Base-by-base conservation (phyloP, 2,888 invertebrate genomes). In the Tridacna crocea region DNA sequence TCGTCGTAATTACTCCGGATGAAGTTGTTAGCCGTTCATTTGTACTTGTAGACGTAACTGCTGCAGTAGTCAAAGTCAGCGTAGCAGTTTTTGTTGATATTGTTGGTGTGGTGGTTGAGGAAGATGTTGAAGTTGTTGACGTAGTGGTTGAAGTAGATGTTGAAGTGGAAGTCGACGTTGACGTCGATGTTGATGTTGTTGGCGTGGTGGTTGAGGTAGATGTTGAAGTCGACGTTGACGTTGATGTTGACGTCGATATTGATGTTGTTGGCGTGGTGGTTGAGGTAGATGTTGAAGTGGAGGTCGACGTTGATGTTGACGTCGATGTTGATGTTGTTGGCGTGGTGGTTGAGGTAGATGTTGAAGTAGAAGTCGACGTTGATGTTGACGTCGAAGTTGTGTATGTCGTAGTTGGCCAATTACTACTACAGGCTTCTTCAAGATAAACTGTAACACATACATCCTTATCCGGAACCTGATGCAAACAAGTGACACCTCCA, bases 321-420 rank as follows among this genome's bases (percentile, higher is more conserved):
- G 70, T 22, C 51, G 24, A 17, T 13, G 26, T 15, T 0, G 48
- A 22, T 24, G 70, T 51, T 11, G 70, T 47, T 15, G 70, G 12
- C 12, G 70, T 51, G 0, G 70, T 22, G 8, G 70, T 22, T 24
- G 70, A 24, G 0, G 51, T 70, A 22, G 24, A 51, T n/a, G 70
- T 47, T 47, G 68, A n/a, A 12, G 70, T 47, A 1, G 70, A 36
- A 1, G 58, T 48, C 11, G 46, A 26, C 26, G 65, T 36, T 75
- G 48, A 36, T 11, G 65, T 60, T 26, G 75, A 24, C 11, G 70
- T 51, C 24, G 70, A 46, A 3, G 70, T 24, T 51, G 70, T 24
- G 4, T 46, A 19, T 46, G 68, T 68, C 27, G 47, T 68, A 22
- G 51, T n/a, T 12, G 51, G 51, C 70, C 70, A 70, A 46, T 70